Conservation (phyloP, 2,888 invertebrate genomes). For the Mimumesa dahlbomi region DNA sequence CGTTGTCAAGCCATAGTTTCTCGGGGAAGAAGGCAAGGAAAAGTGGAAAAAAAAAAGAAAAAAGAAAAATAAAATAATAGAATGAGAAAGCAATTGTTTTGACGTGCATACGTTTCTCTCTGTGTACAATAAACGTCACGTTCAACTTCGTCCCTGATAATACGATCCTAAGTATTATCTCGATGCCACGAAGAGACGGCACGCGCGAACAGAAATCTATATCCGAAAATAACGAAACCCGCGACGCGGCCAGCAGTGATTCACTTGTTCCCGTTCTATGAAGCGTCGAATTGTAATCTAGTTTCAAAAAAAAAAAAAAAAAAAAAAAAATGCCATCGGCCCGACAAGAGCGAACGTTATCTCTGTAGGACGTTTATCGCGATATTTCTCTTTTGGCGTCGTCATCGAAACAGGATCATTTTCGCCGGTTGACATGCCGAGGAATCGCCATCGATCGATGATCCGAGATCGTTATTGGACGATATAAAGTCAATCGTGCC, state of each 20-base stretch:
- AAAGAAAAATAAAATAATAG: too few relatives aligned
- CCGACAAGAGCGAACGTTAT: constrained; percentile 52
- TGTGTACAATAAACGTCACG: not conserved
- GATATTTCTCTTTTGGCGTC: constrained; percentile 45
- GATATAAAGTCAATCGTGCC: constrained; percentile 38
- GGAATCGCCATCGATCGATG: constrained; percentile 46
- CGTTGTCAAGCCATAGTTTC: too few relatives aligned
- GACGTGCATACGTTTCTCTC: not conserved
- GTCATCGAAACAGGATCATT: constrained; percentile 56
- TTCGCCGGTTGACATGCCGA: constrained; percentile 50
- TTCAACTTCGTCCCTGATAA: not conserved
- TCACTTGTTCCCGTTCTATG: constrained; percentile 30
- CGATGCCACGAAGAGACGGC: not conserved
- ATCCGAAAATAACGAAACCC: constrained; percentile 6
- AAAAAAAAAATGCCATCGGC: constrained; percentile 19
- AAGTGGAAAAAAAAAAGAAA: too few relatives aligned
- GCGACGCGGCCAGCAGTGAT: constrained; percentile 13
- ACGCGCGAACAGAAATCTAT: not conserved
- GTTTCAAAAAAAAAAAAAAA: constrained; percentile 22
- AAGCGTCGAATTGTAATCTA: constrained; percentile 52
- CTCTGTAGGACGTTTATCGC: constrained; percentile 42
- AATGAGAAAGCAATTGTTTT: too few relatives aligned
- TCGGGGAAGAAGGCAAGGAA: too few relatives aligned
- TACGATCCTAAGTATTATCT: not conserved
- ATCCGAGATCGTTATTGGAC: constrained; percentile 48